phyloP scores from a whole-genome alignment of 2,888 invertebrate species.

The Alloplasta piceator region DNA sequence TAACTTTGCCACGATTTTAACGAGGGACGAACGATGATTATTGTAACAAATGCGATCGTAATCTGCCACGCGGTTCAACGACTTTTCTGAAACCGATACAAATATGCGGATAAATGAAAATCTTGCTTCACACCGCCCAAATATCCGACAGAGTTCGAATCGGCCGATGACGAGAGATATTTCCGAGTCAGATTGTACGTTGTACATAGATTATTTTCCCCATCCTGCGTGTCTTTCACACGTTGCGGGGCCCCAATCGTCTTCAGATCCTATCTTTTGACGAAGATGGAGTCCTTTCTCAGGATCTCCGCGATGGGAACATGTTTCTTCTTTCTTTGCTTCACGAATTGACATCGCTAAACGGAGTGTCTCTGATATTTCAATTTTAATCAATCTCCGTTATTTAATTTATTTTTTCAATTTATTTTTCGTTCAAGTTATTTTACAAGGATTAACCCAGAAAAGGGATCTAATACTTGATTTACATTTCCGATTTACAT shows the following conservation, averaged over 20 bases:
- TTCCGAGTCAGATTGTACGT: conserved; percentile 1
- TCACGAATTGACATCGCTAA: too few relatives aligned
- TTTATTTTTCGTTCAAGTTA: too few relatives aligned
- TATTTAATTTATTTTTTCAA: too few relatives aligned
- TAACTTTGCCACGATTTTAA: conserved; percentile 56
- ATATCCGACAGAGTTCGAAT: neutral
- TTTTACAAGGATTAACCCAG: too few relatives aligned
- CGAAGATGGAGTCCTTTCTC: conserved; percentile 49
- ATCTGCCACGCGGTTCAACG: conserved; percentile 7
- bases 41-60: conserved; percentile 32
- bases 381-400: too few relatives aligned
- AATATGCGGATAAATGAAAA: conserved; percentile 23
- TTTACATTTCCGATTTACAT: too few relatives aligned
- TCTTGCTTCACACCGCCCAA: conserved; percentile 3
- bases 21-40: conserved; percentile 24
- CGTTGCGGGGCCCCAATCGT: conserved; percentile 25
- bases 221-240: conserved; percentile 45
- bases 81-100: conserved; percentile 28
- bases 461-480: too few relatives aligned
- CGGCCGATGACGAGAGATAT: conserved; percentile 14
- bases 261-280: conserved; percentile 54
- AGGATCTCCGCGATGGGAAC: neutral
- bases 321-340: neutral
- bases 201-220: conserved; percentile 11
- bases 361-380: too few relatives aligned